A percentile compares a stretch with the other conserved stretches of the same genome.
phyloP scores from a whole-genome alignment of 2,888 invertebrate species.

The Drosophila falleni region DNA sequence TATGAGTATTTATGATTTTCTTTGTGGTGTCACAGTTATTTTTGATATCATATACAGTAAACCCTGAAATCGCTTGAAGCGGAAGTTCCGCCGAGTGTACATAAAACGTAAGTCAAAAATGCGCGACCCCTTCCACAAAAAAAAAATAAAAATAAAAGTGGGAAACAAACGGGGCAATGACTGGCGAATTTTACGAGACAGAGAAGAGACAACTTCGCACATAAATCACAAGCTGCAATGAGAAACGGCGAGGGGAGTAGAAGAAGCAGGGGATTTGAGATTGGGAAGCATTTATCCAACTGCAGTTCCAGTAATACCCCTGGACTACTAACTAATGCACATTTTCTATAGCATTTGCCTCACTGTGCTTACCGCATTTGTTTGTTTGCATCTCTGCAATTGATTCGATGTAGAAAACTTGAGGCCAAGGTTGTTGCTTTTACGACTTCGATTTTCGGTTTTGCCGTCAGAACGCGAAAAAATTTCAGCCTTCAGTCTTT shows the following conservation, averaged over 20 bases:
- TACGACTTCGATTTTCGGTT: conserved; percentile 53
- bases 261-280: not conserved
- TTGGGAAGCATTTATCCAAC: conserved; percentile 20
- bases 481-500: conserved; percentile 44
- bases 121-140: conserved; percentile 33
- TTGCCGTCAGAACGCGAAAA: conserved; percentile 49
- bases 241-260: not conserved
- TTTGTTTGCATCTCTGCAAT: conserved; percentile 53
- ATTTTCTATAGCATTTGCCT: conserved; percentile 37
- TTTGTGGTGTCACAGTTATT: conserved; percentile 24
- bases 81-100: conserved; percentile 51
- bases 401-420: conserved; percentile 33
- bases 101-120: conserved; percentile 52
- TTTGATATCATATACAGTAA: conserved; percentile 24
- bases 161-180: conserved; percentile 66
- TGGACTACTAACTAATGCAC: conserved; percentile 26
- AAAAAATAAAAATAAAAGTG: conserved; percentile 23
- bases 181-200: conserved; percentile 66
- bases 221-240: conserved; percentile 62
- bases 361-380: conserved; percentile 69
- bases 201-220: conserved; percentile 63
- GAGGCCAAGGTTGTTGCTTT: conserved; percentile 73
- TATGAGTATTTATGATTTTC: not conserved
- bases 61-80: conserved; percentile 37
- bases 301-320: not conserved